A percentile compares a stretch with the other conserved stretches of the same genome.
phyloP scores from a whole-genome alignment of 1,140 invertebrate genomes.

The Diorhabda sublineata region DNA sequence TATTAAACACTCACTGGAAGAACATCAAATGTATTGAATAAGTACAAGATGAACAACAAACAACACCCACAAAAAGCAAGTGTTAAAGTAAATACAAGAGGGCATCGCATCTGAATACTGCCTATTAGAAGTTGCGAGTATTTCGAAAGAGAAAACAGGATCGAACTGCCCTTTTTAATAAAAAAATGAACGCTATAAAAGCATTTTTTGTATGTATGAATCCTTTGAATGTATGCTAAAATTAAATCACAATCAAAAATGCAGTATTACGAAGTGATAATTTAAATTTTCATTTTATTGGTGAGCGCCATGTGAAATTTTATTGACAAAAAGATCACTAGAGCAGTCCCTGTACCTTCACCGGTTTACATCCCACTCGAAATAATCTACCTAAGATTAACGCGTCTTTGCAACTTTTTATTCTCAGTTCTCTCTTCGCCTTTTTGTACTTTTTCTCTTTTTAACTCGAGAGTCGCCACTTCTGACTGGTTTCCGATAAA shows the following conservation, averaged over 20 bases:
- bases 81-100: background rate
- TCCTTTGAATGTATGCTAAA: no score
- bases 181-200: no score
- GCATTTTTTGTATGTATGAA: no score
- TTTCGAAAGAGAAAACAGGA: background rate
- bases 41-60: background rate
- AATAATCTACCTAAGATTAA: conserved; percentile 12
- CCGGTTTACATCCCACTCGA: conserved; percentile 12
- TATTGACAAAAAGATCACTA: background rate
- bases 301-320: no score
- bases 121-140: background rate
- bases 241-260: no score
- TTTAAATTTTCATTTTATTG: no score
- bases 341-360: background rate
- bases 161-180: background rate
- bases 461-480: background rate
- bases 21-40: background rate
- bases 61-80: background rate
- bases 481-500: background rate
- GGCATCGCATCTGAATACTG: background rate
- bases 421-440: background rate
- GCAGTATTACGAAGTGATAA: no score
- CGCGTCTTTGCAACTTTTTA: conserved; percentile 4
- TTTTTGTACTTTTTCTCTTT: background rate
- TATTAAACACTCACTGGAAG: background rate